Evolutionary conservation across 2,797 vertebrate species (phyloP), one percentile per base, ranked within the genome.

Genomic region (Hapalemur alaotrensis): DNA sequence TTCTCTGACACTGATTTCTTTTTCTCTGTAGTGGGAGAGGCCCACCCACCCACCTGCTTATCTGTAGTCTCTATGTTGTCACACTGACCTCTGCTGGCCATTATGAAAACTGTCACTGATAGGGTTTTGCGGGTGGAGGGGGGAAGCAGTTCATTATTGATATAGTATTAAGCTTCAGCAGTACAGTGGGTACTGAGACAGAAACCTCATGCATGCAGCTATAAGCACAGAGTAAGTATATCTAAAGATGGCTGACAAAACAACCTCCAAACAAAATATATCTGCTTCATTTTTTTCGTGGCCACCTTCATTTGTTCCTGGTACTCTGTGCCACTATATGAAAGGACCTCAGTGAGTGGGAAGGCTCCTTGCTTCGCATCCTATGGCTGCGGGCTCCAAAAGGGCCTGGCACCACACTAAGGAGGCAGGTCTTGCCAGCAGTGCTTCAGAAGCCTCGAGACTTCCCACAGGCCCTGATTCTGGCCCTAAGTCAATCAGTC

Each of bases 81-180:
- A 91, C 57, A 97, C 80, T 98, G 97, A 23, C 97, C 97, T 97
- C 95, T 97, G 80, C 96, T 96, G 97, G 84, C 43, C 35, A 90
- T 81, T 89, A 3, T 54, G 72, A 96, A 81, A 96, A 96, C 28
- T 93, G 93, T 73, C n/a, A 1, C 35, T 1, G 0, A 57, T n/a
- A 20, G 10, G 18, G 30, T 94, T 41, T 57, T 38, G 57, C 57
- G 4, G 5, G 4, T 57, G 46, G 52, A 9, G 22, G 50, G 20
- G 38, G 57, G 30, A 76, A 48, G 12, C 67, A 69, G 41, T 79
- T 67, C 59, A n/a, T 93, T 54, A 15, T 4, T 72, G 23, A 78
- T 59, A 93, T 69, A 95, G 2, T 87, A 25, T 63, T 23, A 88
- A 85, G 18, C 48, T 85, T 94, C 41, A 91, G 32, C 28, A 70